Conservation (phyloP, 2,797 vertebrate species). For the Pampus argenteus region DNA sequence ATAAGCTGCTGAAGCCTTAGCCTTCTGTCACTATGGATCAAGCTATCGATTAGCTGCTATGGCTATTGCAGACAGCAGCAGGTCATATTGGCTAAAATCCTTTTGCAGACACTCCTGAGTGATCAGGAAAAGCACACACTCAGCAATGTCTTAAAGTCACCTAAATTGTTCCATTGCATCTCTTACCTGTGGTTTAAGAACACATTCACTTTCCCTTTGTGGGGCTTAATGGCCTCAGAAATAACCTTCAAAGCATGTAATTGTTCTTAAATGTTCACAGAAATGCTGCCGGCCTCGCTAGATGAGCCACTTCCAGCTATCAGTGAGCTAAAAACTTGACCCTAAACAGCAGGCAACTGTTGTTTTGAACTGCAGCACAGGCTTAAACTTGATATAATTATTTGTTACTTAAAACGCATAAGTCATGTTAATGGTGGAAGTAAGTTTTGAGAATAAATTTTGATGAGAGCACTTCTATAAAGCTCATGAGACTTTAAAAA, state of each 20-base stretch:
- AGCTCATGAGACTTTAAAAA: too few relatives aligned
- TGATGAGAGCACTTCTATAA: too few relatives aligned
- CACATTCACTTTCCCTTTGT: neutral
- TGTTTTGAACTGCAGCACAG: neutral
- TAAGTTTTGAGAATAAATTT: neutral
- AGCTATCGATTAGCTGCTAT: conserved; percentile 73
- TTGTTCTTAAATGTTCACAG: conserved; percentile 16
- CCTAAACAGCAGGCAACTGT: neutral
- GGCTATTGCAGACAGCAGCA: conserved; percentile 63
- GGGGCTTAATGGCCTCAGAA: conserved; percentile 11
- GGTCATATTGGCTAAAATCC: conserved; percentile 66
- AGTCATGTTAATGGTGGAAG: neutral
- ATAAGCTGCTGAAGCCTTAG: conserved; percentile 59
- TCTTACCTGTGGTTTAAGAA: conserved; percentile 11
- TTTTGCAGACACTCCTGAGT: conserved; percentile 59
- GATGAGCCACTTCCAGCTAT: neutral
- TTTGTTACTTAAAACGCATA: neutral
- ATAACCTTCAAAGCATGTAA: conserved; percentile 18
- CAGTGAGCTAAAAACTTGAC: conserved; percentile 11
- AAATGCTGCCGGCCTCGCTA: conserved; percentile 3
- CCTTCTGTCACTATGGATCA: conserved; percentile 68
- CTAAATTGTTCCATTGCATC: conserved; percentile 9
- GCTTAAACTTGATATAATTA: too few relatives aligned
- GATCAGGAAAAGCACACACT: conserved; percentile 48
- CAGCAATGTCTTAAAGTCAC: conserved; percentile 55